A percentile compares a stretch with the other conserved stretches of the same genome.
These are phyloP conservation scores for Rhynchophorus ferrugineus DNA, from an alignment of 1,140 invertebrate species.

Conservation along the genomic window DNA sequence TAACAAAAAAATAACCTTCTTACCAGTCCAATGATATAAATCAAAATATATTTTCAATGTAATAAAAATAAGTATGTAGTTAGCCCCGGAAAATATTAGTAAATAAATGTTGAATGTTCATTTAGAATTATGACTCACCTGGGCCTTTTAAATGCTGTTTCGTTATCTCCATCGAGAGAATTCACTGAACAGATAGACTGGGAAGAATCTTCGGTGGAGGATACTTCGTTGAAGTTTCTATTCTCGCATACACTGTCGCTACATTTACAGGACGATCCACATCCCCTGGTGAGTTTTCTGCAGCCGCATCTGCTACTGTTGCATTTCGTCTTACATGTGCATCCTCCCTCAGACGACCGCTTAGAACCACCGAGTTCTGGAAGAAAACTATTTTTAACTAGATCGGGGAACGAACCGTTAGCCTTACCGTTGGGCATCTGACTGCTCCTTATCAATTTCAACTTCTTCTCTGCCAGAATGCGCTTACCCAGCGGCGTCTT, in stretches of 20 bases:
- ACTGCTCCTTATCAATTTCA: conserved; percentile 1
- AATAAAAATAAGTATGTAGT: no score
- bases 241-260: conserved; percentile 22
- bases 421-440: not conserved
- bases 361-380: conserved; percentile 18
- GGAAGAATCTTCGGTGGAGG: not conserved
- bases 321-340: conserved; percentile 54
- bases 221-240: not conserved
- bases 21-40: no score
- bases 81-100: no score
- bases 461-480: conserved; percentile 33
- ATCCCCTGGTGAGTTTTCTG: conserved; percentile 43
- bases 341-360: conserved; percentile 50
- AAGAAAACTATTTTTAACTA: no score
- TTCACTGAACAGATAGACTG: not conserved
- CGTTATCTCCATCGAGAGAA: not conserved
- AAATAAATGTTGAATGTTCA: no score
- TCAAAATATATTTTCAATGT: no score
- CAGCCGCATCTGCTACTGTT: conserved; percentile 51
- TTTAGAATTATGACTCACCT: no score
- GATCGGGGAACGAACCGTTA: no score
- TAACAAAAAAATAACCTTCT: no score
- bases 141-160: not conserved
- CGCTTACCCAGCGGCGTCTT: conserved; percentile 50
- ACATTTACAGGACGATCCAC: conserved; percentile 48